A percentile compares a stretch with the other conserved stretches of the same genome.
These are phyloP conservation scores for Tympanoctomys barrerae DNA, from an alignment of 2,797 vertebrate genomes.

Conservation along the genomic window DNA sequence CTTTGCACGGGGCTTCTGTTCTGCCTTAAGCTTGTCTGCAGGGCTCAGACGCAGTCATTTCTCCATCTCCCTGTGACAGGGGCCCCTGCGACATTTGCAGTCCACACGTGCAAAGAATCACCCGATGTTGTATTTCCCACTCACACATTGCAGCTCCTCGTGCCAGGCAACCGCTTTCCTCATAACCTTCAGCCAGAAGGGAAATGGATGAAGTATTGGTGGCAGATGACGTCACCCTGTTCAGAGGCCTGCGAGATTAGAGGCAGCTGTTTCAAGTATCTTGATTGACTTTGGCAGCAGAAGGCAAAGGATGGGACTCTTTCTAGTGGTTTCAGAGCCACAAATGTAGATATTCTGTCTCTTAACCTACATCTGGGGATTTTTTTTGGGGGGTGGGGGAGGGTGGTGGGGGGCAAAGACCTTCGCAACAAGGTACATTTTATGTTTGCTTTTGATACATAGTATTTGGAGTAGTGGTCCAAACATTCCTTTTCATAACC, in stretches of 20 bases:
- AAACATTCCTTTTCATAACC: not conserved
- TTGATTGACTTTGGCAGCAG: not conserved
- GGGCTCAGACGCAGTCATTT: not conserved
- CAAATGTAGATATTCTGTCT: not conserved
- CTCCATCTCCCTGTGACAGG: not conserved
- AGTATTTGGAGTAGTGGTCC: not conserved
- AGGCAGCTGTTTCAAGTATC: not conserved
- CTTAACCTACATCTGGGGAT: not conserved
- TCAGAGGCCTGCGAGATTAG: not conserved
- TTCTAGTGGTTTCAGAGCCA: slow-evolving; percentile 19
- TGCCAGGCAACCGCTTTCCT: not conserved
- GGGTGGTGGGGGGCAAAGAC: accelerated
- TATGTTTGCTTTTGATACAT: not conserved
- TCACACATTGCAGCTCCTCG: not conserved
- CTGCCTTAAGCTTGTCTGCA: not conserved
- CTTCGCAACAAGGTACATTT: not conserved
- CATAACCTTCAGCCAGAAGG: not conserved
- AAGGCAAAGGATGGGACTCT: not conserved
- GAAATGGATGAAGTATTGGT: not conserved
- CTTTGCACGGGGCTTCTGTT: not conserved
- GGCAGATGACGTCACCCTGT: not conserved
- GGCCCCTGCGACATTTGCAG: not conserved
- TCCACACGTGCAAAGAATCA: not conserved
- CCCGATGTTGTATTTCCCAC: not conserved
- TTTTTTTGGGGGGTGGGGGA: not conserved